Conservation (phyloP, 2,797 vertebrate species). For the Euthynnus affinis region DNA sequence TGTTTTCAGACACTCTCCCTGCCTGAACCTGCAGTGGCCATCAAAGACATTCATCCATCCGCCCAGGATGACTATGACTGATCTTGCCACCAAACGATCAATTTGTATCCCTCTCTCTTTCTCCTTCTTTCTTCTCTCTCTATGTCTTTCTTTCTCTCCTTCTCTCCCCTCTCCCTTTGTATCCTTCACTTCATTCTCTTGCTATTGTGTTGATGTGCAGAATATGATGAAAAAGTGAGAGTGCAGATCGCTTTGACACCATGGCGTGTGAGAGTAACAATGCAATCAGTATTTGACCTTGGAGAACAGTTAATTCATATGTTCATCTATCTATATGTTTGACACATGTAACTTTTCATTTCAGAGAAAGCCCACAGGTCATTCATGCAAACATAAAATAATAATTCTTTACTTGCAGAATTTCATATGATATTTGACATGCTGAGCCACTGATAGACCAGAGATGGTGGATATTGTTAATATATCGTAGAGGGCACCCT, state of each 20-base stretch:
- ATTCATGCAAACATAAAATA: constrained; percentile 84
- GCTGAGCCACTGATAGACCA: neutral
- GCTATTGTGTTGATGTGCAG: constrained; percentile 91
- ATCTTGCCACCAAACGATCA: constrained; percentile 98
- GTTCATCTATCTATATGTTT: constrained; percentile 98
- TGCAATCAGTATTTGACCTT: constrained; percentile 97
- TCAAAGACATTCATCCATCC: constrained; percentile 99
- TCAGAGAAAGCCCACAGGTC: constrained; percentile 92
- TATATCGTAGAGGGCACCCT: neutral
- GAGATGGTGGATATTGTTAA: no score
- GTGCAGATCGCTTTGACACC: constrained; percentile 91
- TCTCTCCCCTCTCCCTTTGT: constrained; percentile 46
- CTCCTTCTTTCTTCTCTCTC: constrained; percentile 51
- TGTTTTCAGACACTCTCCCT: constrained; percentile 94
- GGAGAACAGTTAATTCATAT: constrained; percentile 97
- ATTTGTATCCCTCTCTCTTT: constrained; percentile 91
- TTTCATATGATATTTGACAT: constrained; percentile 46
- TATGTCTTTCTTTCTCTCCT: constrained; percentile 27
- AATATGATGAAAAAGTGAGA: constrained; percentile 99
- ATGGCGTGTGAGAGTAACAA: constrained; percentile 97
- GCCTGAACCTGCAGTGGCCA: constrained; percentile 97
- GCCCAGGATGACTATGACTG: constrained; percentile 98
- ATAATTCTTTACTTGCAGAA: constrained; percentile 46
- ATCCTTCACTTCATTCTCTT: constrained; percentile 75
- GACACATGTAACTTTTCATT: constrained; percentile 89